Conservation (phyloP, 2,888 invertebrate genomes). For the Pecten maximus region DNA sequence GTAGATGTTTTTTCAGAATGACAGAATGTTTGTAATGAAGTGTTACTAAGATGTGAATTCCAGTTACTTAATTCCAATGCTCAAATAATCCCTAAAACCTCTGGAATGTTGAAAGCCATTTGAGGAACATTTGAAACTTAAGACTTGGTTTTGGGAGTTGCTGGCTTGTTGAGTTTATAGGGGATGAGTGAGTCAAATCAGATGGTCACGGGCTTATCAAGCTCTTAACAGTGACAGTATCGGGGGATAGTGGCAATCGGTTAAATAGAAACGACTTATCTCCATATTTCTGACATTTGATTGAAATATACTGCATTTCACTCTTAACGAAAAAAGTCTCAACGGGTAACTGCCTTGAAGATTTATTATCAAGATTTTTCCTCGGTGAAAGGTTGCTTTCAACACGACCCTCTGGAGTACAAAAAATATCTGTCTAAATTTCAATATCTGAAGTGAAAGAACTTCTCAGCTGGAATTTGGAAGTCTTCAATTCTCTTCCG, state of each 20-base stretch:
- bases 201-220: not conserved
- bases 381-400: not conserved
- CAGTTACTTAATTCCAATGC: not conserved
- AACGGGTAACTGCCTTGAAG: not conserved
- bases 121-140: not conserved
- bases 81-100: not conserved
- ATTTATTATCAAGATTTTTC: conserved; percentile 33
- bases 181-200: not conserved
- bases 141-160: not conserved
- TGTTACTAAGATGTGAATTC: not conserved
- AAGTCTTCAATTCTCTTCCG: not conserved
- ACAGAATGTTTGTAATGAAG: not conserved
- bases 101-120: conserved; percentile 1
- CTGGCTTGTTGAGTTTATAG: not conserved
- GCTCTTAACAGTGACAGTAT: not conserved
- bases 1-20: not conserved
- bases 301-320: conserved; percentile 24
- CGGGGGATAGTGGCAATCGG: not conserved
- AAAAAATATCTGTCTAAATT: conserved; percentile 29
- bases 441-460: not conserved
- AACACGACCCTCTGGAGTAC: not conserved
- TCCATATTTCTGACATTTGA: conserved; percentile 5
- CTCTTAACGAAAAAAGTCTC: conserved; percentile 1
- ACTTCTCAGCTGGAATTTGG: not conserved
- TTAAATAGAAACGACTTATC: conserved; percentile 23